Base-by-base conservation (phyloP, 2,888 invertebrate species). In the Ennomos quercinarius region DNA sequence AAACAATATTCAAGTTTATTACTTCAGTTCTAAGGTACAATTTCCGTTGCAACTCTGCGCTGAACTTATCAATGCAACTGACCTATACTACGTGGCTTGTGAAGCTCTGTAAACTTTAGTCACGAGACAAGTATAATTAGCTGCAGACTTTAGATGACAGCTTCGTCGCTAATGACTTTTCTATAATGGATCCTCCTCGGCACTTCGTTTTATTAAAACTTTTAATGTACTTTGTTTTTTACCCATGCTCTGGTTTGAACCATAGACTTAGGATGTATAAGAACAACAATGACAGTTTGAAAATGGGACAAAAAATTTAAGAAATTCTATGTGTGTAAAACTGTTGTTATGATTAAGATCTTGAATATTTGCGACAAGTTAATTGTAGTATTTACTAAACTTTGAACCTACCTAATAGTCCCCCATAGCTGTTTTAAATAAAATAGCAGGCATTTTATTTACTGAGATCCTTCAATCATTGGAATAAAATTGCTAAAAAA, bases 41-140 rank as follows among this genome's bases (percentile, higher is more conserved):
- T 43, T 43, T 27, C 43, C 43, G 3, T 6, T 6, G 1, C 27
- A n/a, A 0, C 5, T 27, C 27, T 4, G 3, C 1, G 5, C 27
- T 27, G 27, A 17, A 13, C 17, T 27, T 9, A 27, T 5, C 43
- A 27, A 10, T 43, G 42, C 42, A 42, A 42, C 42, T 10, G 27
- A 17, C 17, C 8, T 27, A 27, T 17, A 11, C 39, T 39, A n/a
- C 8, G n/a, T 39, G n/a, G 39, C 11, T 39, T 12, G 5, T 35
- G 49, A 27, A 10, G 17, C 17, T 17, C 17, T 47, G 34, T 6
- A 27, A 43, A 27, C 27, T 43, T 44, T 34, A 35, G 27, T 27
- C 27, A 27, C 56, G 40, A 10, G 56, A 44, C 56, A 49, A 40
- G 35, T 52, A 47, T 58, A 58, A 58, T 52, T 52, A 52, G 38